Evolutionary conservation across 2,797 vertebrate species (phyloP).

Genomic region (Acanthurus lineatus): DNA sequence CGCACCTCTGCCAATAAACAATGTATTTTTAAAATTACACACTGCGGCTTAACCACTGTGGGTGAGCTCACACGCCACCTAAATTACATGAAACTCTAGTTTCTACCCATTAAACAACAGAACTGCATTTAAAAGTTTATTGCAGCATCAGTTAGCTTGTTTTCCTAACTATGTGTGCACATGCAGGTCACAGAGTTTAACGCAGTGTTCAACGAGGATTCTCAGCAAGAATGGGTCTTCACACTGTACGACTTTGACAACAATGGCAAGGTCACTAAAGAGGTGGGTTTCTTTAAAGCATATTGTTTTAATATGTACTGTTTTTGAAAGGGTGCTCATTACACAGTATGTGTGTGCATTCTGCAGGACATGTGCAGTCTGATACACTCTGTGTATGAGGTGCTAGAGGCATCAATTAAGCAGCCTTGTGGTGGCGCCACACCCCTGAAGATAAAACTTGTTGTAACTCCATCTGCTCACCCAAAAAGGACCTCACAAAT

Average conservation of each 20-base stretch:
- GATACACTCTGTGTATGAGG: conserved; percentile 91
- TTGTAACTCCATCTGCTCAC: conserved; percentile 86
- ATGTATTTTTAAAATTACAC: not conserved
- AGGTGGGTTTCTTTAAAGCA: conserved; percentile 81
- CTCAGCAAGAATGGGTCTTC: conserved; percentile 92
- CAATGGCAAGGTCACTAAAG: conserved; percentile 88
- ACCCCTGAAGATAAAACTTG: conserved; percentile 90
- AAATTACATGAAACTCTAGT: not conserved
- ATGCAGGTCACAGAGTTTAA: conserved; percentile 88
- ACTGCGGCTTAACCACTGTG: not conserved
- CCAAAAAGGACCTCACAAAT: conserved; percentile 52
- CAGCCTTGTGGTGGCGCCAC: conserved; percentile 86
- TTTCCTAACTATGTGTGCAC: conserved; percentile 27
- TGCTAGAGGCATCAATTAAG: conserved; percentile 90
- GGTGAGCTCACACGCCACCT: not conserved
- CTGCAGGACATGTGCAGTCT: conserved; percentile 91
- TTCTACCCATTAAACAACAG: not conserved
- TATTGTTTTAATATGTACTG: not conserved
- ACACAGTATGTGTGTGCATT: conserved; percentile 3
- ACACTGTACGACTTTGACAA: conserved; percentile 92
- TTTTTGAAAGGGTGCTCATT: not conserved
- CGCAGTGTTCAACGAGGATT: conserved; percentile 84
- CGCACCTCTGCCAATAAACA: too few relatives aligned
- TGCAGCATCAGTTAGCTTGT: not conserved
- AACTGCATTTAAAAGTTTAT: conserved; percentile 3